phyloP scores from a whole-genome alignment of 2,113 vertebrate species.

The Labrus mixtus region DNA sequence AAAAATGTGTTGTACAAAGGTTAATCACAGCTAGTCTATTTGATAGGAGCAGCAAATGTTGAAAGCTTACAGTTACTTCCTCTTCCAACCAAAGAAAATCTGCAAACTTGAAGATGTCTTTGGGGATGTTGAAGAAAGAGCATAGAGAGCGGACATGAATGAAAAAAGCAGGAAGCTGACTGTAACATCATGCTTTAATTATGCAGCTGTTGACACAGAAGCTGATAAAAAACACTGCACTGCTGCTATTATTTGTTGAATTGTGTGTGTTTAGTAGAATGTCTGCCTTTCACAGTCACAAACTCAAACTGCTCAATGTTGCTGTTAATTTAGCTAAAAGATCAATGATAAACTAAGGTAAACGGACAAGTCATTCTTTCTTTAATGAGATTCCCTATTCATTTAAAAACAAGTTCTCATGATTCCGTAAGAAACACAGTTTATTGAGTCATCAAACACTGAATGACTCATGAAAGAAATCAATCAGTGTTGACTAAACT shows the following conservation, averaged over 20 bases:
- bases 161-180: background rate
- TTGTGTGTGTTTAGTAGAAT: background rate
- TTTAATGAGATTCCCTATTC: background rate
- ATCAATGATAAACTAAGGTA: too few species aligned
- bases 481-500: constrained; percentile 13
- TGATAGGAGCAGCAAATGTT: background rate
- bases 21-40: background rate
- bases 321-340: background rate
- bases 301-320: background rate
- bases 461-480: background rate
- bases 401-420: background rate
- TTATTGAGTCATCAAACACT: background rate
- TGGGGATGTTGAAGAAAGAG: background rate
- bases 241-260: background rate
- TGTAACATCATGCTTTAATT: background rate
- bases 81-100: background rate
- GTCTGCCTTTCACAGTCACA: background rate
- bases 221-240: constrained; percentile 10
- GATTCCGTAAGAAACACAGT: background rate
- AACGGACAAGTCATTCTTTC: background rate
- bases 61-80: background rate
- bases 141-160: background rate
- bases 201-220: constrained; percentile 11
- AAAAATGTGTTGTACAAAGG: background rate
- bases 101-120: background rate